These are phyloP conservation scores for Timema podura DNA, from an alignment of 2,888 invertebrate species.

Conservation along the genomic window DNA sequence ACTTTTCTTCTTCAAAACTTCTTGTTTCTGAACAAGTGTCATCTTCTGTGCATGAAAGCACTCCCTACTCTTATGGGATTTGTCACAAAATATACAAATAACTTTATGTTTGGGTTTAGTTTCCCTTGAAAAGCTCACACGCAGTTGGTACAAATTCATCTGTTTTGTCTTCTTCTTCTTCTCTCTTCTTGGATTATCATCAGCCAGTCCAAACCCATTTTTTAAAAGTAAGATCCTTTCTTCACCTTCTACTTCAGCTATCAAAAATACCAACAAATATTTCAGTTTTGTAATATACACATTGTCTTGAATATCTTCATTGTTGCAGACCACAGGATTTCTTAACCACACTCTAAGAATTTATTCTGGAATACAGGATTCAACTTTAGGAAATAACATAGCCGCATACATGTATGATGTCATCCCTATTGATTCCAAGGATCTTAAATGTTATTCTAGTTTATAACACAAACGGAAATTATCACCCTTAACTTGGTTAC, in stretches of 20 bases:
- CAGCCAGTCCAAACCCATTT: background rate
- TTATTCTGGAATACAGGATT: background rate
- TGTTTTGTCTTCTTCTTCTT: background rate
- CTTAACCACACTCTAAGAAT: background rate
- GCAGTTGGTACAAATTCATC: background rate
- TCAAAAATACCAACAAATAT: background rate
- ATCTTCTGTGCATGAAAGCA: background rate
- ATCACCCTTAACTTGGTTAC: background rate
- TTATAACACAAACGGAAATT: background rate
- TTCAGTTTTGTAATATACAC: background rate
- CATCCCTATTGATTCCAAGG: conserved; percentile 2
- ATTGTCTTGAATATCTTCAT: background rate
- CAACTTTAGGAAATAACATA: background rate
- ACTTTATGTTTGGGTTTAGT: background rate
- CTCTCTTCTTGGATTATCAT: background rate
- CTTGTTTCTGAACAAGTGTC: background rate
- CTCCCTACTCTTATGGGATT: background rate
- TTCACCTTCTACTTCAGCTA: background rate
- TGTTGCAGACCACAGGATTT: too few relatives aligned
- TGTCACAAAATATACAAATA: background rate
- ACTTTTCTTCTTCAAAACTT: background rate
- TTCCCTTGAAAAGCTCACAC: background rate
- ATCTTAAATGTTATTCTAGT: background rate
- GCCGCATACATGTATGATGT: background rate
- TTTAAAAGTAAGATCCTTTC: background rate